Base-by-base conservation (phyloP, 2,113 vertebrate species). In the Symphodus melops region DNA sequence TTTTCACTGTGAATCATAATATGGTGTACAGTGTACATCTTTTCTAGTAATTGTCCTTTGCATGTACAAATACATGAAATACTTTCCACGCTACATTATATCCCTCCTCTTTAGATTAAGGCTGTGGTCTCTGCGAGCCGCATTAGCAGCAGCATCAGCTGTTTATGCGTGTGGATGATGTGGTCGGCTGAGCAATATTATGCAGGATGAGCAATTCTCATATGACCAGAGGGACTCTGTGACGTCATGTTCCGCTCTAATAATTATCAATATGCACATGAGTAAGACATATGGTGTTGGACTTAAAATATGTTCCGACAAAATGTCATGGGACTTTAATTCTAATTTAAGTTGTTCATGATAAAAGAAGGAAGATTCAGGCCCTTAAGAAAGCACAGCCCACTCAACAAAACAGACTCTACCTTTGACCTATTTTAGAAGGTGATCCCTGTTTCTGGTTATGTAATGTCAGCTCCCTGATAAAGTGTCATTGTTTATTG, bases 181-280 rank as follows among this genome's bases (percentile, higher is more conserved):
- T 5, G 36, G 23, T 49, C 41, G 64, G 16, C 9, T n/a, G 63
- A 68, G 53, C 65, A 60, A 79, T 28, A 58, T 61, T 76, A 65
- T 72, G 77, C 66, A 56, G 11, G 28, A 77, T 86, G 83, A 75
- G 61, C 84, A 78, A 74, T 72, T 21, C 39, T 64, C 68, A 67
- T 46, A 42, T 49, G 81, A 71, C 86, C 86, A 2, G 62, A 75
- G 79, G 86, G 4, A 69, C 44, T 20, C 39, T 42, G 46, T 10
- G 20, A 66, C 9, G 48, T 73, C 14, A 59, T 21, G 42, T 83
- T 88, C 75, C 42, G 87, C 91, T 91, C 88, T 56, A 85, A 53
- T 91, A 88, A 85, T 17, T 83, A 52, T 68, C 23, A 83, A 74
- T 49, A 51, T 69, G 58, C 12, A n/a, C 62, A 55, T 33, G 46